A percentile compares a stretch with the other conserved stretches of the same genome.
Evolutionary conservation across 2,888 invertebrate species (phyloP).

Genomic region (Slavum lentiscoides): DNA sequence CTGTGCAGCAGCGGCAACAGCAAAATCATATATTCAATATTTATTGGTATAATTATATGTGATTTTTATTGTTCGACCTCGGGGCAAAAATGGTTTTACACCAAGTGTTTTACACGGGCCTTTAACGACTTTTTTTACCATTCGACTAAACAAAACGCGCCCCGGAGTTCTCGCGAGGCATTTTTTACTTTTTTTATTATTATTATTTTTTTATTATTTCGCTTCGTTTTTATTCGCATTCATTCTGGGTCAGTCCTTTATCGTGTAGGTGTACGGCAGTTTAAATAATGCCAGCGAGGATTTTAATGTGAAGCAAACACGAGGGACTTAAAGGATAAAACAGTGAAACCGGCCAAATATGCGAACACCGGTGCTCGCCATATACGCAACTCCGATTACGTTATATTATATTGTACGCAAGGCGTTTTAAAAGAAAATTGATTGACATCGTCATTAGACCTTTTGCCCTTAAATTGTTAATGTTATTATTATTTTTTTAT

Average conservation of each 20-base stretch:
- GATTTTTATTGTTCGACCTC: constrained; percentile 6
- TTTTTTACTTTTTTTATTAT: not conserved
- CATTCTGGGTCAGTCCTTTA: constrained; percentile 24
- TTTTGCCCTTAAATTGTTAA: too few relatives aligned
- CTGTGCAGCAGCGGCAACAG: not conserved
- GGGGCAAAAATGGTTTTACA: not conserved
- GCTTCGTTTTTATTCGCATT: constrained; percentile 8
- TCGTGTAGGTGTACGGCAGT: constrained; percentile 3
- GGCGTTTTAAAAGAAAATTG: too few relatives aligned
- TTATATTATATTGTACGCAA: too few relatives aligned
- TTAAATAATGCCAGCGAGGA: constrained; percentile 37
- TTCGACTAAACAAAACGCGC: constrained; percentile 15
- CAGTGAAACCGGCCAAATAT: not conserved
- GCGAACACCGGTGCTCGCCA: not conserved
- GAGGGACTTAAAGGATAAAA: constrained; percentile 38
- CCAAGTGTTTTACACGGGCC: constrained; percentile 16
- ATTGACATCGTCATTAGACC: too few relatives aligned
- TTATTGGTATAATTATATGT: not conserved
- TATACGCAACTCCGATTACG: not conserved
- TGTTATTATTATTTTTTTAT: too few relatives aligned
- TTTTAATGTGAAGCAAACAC: constrained; percentile 31
- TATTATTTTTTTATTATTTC: not conserved
- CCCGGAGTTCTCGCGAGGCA: not conserved
- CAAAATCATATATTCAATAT: too few relatives aligned
- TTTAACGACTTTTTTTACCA: constrained; percentile 1